Base-by-base conservation (phyloP, 2,888 invertebrate species). In the Thera obeliscata region DNA sequence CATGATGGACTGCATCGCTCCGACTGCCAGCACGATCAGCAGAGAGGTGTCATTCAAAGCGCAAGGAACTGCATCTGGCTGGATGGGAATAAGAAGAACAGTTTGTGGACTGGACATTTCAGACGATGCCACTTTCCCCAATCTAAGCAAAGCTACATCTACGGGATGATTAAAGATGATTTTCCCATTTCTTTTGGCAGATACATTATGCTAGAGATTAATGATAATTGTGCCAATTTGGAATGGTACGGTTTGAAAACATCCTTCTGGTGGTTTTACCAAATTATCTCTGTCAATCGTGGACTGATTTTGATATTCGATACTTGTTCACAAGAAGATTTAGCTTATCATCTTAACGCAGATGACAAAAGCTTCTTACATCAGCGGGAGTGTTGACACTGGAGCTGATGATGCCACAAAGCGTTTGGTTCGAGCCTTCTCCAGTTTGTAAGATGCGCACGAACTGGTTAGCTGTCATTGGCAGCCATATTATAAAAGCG, bases 401-500 rank as follows among this genome's bases (percentile, higher is more conserved):
- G 6, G 74, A 61, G 2, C 62, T 67, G 38, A 91, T 77, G 55
- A 90, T 80, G 33, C 76, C 80, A 66, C 91, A 91, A n/a, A 91
- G 80, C 0, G 83, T 83, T 9, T 83, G 77, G 56, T 87, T 74
- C 0, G 73, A 65, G n/a, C 83, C 86, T 12, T 85, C 84, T 0
- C 87, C 90, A 0, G 81, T 80, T 49, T 87, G 76, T 41, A 88
- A 35, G 54, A 86, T 82, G 35, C 78, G 71, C 33, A 89, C 80
- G 69, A 90, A 87, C 70, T 86, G 83, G 67, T 90, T 84, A 0
- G 87, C 81, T 5, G 91, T 87, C 0, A 85, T 87, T 0, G 91
- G 91, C 67, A 90, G 71, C 91, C 91, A 91, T 9, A 90, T 79
- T 43, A 83, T 56, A 71, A 91, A 90, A 0, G 87, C 71, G 4